A percentile compares a stretch with the other conserved stretches of the same genome.
Conservation (phyloP, 92 coral and sea anemone species). For the Hydrozoanthus gracilis region DNA sequence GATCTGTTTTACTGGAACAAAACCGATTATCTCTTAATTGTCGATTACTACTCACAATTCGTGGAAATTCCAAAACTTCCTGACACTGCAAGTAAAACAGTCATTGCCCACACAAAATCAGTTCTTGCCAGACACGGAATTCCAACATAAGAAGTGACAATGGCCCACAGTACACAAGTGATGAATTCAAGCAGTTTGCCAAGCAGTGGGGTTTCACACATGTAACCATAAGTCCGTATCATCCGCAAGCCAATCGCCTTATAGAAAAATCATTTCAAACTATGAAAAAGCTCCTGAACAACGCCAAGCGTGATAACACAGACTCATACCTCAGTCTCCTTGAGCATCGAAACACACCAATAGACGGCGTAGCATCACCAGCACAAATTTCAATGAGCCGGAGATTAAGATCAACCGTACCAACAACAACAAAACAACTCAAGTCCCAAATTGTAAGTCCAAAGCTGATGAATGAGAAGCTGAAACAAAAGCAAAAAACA, state of each 20-base stretch:
- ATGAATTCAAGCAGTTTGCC: neutral
- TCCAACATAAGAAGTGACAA: too few relatives aligned
- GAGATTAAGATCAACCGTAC: too few relatives aligned
- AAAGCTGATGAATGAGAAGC: constrained; percentile 7
- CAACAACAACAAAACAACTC: constrained; percentile 11
- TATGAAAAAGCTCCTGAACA: neutral
- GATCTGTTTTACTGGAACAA: too few relatives aligned
- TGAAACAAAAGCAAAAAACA: constrained; percentile 7
- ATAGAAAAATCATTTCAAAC: constrained; percentile 7
- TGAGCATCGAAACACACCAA: constrained; percentile 12
- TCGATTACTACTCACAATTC: too few relatives aligned
- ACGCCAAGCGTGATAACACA: neutral
- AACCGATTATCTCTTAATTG: too few relatives aligned
- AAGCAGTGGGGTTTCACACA: neutral
- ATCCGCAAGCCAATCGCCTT: neutral
- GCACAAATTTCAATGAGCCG: neutral
- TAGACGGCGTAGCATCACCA: too few relatives aligned
- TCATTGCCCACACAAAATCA: too few relatives aligned
- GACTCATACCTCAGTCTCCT: constrained; percentile 10
- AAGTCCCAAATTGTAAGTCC: neutral
- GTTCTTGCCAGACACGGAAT: too few relatives aligned
- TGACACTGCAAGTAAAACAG: too few relatives aligned
- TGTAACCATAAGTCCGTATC: neutral
- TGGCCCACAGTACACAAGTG: neutral
- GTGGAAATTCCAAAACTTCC: too few relatives aligned